Percentiles rank a stretch among this genome's conserved stretches.
Conservation (phyloP, 1,140 invertebrate species). For the Epicauta chinensis region DNA sequence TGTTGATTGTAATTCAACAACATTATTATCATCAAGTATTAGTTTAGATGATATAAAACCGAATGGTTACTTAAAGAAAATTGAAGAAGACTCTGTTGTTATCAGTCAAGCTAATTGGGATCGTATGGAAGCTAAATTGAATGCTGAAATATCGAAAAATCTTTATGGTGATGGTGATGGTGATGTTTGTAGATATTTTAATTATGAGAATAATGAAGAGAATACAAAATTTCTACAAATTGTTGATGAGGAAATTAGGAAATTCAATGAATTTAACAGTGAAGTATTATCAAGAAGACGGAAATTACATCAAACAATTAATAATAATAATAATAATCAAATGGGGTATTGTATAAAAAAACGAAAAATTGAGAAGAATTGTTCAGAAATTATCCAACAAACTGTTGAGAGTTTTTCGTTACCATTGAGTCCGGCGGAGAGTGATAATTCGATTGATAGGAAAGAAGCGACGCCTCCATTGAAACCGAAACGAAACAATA, state of each 20-base stretch:
- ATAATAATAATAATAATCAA: neutral
- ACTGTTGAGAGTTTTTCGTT: constrained; percentile 27
- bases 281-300: neutral
- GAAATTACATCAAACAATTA: neutral
- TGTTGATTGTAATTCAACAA: constrained; percentile 2
- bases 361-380: neutral
- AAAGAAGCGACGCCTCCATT: constrained; percentile 20
- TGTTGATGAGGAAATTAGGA: constrained; percentile 5
- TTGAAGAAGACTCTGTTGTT: constrained; percentile 12
- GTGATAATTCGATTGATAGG: constrained; percentile 32
- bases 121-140: constrained; percentile 36
- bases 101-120: constrained; percentile 37
- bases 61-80: constrained; percentile 7
- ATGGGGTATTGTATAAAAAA: neutral
- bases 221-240: constrained; percentile 3
- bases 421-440: constrained; percentile 33
- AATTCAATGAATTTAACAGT: neutral
- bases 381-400: neutral
- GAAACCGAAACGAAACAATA: constrained; percentile 18
- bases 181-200: constrained; percentile 9
- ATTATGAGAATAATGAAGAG: neutral
- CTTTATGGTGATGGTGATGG: constrained; percentile 24
- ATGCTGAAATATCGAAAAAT: constrained; percentile 27
- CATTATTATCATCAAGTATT: constrained; percentile 1
- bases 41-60: constrained; percentile 8